Conservation (phyloP, 1,140 invertebrate genomes). For the Papilio aristodemus region DNA sequence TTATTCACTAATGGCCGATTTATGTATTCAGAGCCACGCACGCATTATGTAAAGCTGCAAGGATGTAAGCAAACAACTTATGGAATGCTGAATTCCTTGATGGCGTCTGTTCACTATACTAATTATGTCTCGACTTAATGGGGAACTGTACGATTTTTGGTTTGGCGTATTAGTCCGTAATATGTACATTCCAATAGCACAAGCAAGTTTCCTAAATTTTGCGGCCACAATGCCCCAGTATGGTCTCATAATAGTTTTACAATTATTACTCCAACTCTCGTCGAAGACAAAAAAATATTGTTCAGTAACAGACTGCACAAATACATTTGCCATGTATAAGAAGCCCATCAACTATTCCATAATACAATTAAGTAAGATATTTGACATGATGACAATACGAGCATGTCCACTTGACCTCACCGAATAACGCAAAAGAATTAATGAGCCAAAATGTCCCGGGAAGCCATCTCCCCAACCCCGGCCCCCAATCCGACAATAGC, state of each 20-base stretch:
- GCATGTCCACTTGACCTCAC: constrained; percentile 42
- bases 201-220: too few relatives aligned
- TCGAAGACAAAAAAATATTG: too few relatives aligned
- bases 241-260: too few relatives aligned
- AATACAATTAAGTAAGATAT: constrained; percentile 6
- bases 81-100: constrained; percentile 13
- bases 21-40: constrained; percentile 31
- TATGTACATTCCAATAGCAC: too few relatives aligned
- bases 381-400: constrained; percentile 20
- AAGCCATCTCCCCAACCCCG: constrained; percentile 38
- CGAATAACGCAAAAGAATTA: constrained; percentile 46
- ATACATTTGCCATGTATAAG: background rate
- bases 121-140: background rate
- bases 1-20: constrained; percentile 16
- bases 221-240: too few relatives aligned
- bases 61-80: constrained; percentile 21
- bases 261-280: too few relatives aligned
- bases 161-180: too few relatives aligned
- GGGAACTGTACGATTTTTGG: too few relatives aligned
- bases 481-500: constrained; percentile 49
- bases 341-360: background rate
- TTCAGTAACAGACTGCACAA: too few relatives aligned
- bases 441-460: constrained; percentile 57
- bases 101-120: background rate
- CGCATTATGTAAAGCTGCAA: constrained; percentile 30